Conservation (phyloP, 1,140 invertebrate species). For the Zaprionus nigranus region DNA sequence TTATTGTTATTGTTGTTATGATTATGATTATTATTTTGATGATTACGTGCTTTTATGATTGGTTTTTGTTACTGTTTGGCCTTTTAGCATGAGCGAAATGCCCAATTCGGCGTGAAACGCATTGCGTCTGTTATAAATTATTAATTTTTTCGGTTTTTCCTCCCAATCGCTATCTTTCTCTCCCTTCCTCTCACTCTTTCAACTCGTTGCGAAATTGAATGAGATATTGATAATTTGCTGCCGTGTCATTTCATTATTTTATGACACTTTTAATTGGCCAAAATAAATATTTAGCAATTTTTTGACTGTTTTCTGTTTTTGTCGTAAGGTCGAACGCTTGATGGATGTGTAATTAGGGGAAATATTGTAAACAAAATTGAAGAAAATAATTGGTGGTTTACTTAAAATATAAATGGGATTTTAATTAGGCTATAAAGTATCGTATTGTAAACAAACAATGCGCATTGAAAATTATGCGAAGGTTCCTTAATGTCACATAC, state of each 20-base stretch:
- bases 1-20: slow-evolving; percentile 48
- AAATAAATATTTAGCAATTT: slow-evolving; percentile 17
- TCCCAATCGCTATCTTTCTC: background rate
- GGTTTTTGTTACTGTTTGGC: slow-evolving; percentile 7
- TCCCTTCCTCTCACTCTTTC: background rate
- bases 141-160: slow-evolving; percentile 48
- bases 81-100: slow-evolving; percentile 34
- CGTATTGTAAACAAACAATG: background rate
- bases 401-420: background rate
- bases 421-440: background rate
- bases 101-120: slow-evolving; percentile 62
- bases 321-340: slow-evolving; percentile 1
- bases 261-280: slow-evolving; percentile 34
- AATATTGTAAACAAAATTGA: slow-evolving; percentile 1
- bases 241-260: slow-evolving; percentile 34
- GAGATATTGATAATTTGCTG: slow-evolving; percentile 19
- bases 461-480: background rate
- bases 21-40: slow-evolving; percentile 49
- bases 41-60: slow-evolving; percentile 66
- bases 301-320: background rate
- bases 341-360: slow-evolving; percentile 1
- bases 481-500: background rate
- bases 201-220: slow-evolving; percentile 42
- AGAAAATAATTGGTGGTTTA: background rate
- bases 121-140: slow-evolving; percentile 59